Percentiles rank a stretch among this genome's conserved stretches.
These are phyloP conservation scores for Antennarius striatus DNA, from an alignment of 2,113 vertebrate species.

Conservation along the genomic window DNA sequence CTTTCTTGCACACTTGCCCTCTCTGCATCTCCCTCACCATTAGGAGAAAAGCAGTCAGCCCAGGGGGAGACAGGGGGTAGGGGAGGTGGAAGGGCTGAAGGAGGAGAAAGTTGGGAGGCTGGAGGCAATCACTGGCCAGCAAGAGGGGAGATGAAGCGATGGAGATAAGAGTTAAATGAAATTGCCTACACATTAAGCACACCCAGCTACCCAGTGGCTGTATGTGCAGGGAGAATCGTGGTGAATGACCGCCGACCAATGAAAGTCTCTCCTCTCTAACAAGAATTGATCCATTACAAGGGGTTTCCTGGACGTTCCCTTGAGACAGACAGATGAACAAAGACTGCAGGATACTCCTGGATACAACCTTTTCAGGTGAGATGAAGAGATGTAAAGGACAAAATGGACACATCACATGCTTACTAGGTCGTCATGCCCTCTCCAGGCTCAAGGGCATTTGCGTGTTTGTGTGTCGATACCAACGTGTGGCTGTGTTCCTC, in stretches of 20 bases:
- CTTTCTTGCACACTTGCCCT: slow-evolving; percentile 27
- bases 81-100: background rate
- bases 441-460: slow-evolving; percentile 35
- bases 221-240: slow-evolving; percentile 5
- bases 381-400: slow-evolving; percentile 9
- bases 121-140: slow-evolving; percentile 52
- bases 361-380: slow-evolving; percentile 21
- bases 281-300: slow-evolving; percentile 42
- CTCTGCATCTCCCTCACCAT: slow-evolving; percentile 32
- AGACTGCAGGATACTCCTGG: slow-evolving; percentile 15
- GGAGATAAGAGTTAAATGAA: slow-evolving; percentile 51
- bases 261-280: slow-evolving; percentile 32
- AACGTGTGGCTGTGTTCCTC: background rate
- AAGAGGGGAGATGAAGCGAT: slow-evolving; percentile 47
- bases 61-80: slow-evolving; percentile 3
- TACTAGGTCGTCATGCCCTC: background rate
- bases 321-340: slow-evolving; percentile 10
- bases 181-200: slow-evolving; percentile 73
- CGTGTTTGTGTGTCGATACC: background rate
- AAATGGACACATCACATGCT: slow-evolving; percentile 22
- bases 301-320: slow-evolving; percentile 26
- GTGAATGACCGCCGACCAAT: slow-evolving; percentile 42
- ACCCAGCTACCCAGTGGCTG: slow-evolving; percentile 49
- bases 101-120: slow-evolving; percentile 34
- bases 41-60: slow-evolving; percentile 31